Evolutionary conservation across 2,888 invertebrate species (phyloP).

Genomic region (Cantharis rustica): DNA sequence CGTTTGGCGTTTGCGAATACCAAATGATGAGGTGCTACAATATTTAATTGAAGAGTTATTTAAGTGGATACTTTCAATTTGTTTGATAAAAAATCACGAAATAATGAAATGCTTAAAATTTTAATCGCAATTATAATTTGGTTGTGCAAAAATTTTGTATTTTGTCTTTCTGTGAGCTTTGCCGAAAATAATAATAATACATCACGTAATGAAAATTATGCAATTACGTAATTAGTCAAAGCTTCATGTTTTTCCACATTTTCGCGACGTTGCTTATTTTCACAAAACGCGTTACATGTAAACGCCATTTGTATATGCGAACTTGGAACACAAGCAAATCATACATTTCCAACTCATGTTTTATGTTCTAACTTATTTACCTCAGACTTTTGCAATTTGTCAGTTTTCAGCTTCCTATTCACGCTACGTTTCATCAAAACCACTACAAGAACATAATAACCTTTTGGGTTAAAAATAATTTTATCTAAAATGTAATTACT

Average conservation of each 20-base stretch:
- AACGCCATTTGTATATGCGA: background rate
- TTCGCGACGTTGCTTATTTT: background rate
- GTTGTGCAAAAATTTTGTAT: background rate
- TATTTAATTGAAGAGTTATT: conserved; percentile 40
- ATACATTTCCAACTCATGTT: background rate
- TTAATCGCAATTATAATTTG: background rate
- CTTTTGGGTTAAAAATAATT: background rate
- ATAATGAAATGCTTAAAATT: background rate
- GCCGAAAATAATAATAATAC: background rate
- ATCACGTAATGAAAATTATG: background rate
- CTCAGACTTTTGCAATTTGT: background rate
- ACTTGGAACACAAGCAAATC: background rate
- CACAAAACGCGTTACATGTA: background rate
- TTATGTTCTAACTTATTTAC: background rate
- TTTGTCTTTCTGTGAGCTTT: background rate
- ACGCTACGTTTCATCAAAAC: background rate
- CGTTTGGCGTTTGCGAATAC: conserved; percentile 31
- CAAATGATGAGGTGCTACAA: conserved; percentile 32
- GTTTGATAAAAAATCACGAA: background rate
- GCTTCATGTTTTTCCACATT: background rate
- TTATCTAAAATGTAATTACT: background rate
- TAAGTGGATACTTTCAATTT: conserved; percentile 13
- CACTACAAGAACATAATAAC: background rate
- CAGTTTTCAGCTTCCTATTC: background rate
- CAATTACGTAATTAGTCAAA: background rate